Evolutionary conservation across 1,140 invertebrate species (phyloP).

Genomic region (Drosophila mayri): DNA sequence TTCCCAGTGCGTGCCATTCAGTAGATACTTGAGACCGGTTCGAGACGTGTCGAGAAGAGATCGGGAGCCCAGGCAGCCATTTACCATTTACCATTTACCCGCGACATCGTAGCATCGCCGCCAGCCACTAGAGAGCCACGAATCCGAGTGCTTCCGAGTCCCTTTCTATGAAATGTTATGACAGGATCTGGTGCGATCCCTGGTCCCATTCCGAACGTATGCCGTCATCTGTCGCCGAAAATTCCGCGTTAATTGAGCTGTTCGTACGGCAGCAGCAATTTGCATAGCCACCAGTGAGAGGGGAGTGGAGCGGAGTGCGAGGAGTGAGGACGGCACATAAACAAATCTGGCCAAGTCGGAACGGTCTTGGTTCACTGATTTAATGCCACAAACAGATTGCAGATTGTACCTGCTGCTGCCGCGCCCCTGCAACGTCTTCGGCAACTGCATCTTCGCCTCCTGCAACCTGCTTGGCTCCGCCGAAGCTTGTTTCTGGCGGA

Average conservation of each 20-base stretch:
- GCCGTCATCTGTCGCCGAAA: slow-evolving; percentile 12
- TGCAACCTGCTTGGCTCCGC: slow-evolving; percentile 47
- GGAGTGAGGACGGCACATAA: slow-evolving; percentile 56
- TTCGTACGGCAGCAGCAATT: slow-evolving; percentile 80
- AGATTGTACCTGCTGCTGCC: slow-evolving; percentile 67
- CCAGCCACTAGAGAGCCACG: slow-evolving; percentile 2
- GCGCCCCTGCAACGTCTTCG: slow-evolving; percentile 34
- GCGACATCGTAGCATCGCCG: slow-evolving; percentile 6
- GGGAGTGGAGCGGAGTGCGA: slow-evolving; percentile 12
- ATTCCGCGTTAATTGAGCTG: slow-evolving; percentile 74
- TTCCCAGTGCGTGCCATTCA: slow-evolving; percentile 61
- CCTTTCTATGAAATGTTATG: slow-evolving; percentile 9
- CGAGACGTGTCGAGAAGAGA: slow-evolving; percentile 52
- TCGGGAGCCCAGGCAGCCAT: slow-evolving; percentile 45
- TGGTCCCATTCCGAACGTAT: slow-evolving; percentile 1
- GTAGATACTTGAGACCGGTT: slow-evolving; percentile 62
- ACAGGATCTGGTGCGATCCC: slow-evolving; percentile 14
- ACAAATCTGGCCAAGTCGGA: slow-evolving; percentile 72
- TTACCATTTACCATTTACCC: slow-evolving; percentile 23
- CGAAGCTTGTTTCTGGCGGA: slow-evolving; percentile 78
- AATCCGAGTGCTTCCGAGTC: slow-evolving; percentile 10
- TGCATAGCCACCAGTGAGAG: slow-evolving; percentile 57
- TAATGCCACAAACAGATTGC: slow-evolving; percentile 83
- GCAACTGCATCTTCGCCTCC: slow-evolving; percentile 44
- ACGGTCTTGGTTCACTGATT: slow-evolving; percentile 82